Evolutionary conservation across 2,888 invertebrate species (phyloP), one percentile per base, ranked within the genome.

Genomic region (Noctua fimbriata): DNA sequence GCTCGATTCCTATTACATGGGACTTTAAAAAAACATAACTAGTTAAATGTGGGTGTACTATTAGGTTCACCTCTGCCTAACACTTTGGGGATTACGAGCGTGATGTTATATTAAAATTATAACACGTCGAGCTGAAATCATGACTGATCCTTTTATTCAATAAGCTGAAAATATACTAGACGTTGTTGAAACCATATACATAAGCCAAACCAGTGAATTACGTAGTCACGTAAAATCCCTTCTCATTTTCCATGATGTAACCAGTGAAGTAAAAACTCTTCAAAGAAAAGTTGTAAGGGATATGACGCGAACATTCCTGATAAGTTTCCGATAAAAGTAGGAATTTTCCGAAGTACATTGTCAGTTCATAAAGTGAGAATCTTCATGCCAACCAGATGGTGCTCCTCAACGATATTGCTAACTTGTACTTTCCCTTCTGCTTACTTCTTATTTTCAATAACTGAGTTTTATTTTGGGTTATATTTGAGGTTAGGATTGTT

Each of bases 351-450:
- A 78, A 72, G 49, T 69, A 73, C 69, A 58, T 75, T 82, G 77
- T 76, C 83, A 87, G 85, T 84, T 89, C 84, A 90, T 89, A 89
- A 89, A 88, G 81, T 69, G 58, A 72, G 76, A n/a, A 73, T 78
- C 74, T 84, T 81, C 75, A 81, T 79, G 66, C 52, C 47, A 36
- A 16, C 69, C 88, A 88, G 89, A 88, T 89, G 89, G 81, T 85
- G 75, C 82, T 76, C 78, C 70, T 80, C 76, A 73, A 75, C 76
- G 66, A 83, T 88, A 88, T 88, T 83, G 80, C 83, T 80, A 70
- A 76, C 69, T 86, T 78, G 41, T 79, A 79, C 73, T 63, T 76
- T 77, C 36, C 0, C 63, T 77, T 69, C 65, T 73, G 16, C 55
- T 49, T 14, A 12, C 2, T 75, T 10, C 67, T 71, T 60, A 74